Evolutionary conservation across 1,140 invertebrate genomes (phyloP).

Genomic region (Asobara japonica): DNA sequence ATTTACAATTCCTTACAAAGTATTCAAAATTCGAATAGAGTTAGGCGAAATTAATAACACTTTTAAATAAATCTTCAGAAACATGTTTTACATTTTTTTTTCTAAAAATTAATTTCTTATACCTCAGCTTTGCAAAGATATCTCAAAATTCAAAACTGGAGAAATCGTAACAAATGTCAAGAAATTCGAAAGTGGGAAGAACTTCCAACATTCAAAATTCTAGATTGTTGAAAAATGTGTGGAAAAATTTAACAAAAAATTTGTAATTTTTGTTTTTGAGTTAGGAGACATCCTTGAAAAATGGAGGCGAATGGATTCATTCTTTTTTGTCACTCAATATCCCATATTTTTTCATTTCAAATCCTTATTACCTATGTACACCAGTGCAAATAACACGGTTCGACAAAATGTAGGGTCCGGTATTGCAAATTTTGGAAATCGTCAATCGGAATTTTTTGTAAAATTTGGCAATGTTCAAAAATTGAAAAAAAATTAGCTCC

Average conservation of each 20-base stretch:
- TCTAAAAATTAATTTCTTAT: neutral
- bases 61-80: neutral
- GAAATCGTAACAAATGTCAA: neutral
- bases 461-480: no score
- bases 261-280: no score
- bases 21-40: neutral
- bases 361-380: slow-evolving; percentile 16
- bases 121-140: neutral
- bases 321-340: neutral
- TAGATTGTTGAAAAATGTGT: no score
- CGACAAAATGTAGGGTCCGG: no score
- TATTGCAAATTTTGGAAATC: no score
- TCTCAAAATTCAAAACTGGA: neutral
- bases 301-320: no score
- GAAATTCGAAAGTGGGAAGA: no score
- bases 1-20: neutral
- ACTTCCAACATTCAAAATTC: no score
- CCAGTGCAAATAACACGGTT: neutral
- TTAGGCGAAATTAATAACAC: neutral
- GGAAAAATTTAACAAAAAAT: no score
- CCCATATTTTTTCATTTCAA: neutral
- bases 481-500: no score
- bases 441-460: no score
- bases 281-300: no score
- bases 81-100: neutral